phyloP scores from a whole-genome alignment of 2,113 vertebrate species.

The Strix aluco region DNA sequence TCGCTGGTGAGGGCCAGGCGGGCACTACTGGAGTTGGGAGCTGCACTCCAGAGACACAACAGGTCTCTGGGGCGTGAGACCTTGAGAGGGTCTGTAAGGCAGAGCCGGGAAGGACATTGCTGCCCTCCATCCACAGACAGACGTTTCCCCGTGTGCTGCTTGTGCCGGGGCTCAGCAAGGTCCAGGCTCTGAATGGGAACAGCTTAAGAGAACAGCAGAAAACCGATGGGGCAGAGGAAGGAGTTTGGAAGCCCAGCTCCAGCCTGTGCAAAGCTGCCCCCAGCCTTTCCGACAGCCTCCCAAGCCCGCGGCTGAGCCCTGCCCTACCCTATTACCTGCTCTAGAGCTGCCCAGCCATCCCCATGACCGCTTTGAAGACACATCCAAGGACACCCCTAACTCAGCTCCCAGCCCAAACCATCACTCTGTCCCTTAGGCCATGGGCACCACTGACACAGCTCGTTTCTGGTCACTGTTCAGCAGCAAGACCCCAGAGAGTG shows the following conservation, averaged over 20 bases:
- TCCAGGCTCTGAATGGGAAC: accelerated
- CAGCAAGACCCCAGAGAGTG: background rate
- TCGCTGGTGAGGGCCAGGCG: accelerated
- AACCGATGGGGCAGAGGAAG: background rate
- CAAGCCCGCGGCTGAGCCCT: background rate
- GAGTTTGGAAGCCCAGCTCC: background rate
- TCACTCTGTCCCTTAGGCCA: background rate
- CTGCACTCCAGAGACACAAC: background rate
- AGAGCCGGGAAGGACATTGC: background rate
- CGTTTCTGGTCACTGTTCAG: background rate
- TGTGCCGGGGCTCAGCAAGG: accelerated
- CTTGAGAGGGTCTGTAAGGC: background rate
- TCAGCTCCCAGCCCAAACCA: background rate
- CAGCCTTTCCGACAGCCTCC: background rate
- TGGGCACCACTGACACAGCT: background rate
- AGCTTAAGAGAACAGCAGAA: background rate
- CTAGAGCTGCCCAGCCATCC: background rate
- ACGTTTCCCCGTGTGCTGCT: accelerated
- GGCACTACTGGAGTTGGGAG: background rate
- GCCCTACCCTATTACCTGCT: background rate
- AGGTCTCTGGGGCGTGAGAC: too few relatives aligned
- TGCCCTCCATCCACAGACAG: background rate
- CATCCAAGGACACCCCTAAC: background rate
- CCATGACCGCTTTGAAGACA: background rate
- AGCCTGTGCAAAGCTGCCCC: background rate